Evolutionary conservation across 2,797 vertebrate species (phyloP).

Genomic region (Lithobates pipiens): DNA sequence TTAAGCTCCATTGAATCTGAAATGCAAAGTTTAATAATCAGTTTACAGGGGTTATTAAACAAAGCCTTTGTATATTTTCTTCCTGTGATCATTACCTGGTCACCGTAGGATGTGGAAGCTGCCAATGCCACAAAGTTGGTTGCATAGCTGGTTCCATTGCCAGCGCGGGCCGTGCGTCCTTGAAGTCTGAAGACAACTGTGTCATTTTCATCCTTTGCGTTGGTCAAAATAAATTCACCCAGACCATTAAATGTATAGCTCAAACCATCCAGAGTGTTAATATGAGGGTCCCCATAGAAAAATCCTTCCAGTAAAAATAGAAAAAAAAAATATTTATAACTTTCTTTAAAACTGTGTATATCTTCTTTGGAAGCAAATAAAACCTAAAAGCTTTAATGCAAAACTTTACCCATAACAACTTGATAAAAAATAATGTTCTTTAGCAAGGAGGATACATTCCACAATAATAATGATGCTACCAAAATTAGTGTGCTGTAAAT

Average conservation of each 20-base stretch:
- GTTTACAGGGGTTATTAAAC: not conserved
- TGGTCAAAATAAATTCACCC: constrained; percentile 50
- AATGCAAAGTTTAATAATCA: not conserved
- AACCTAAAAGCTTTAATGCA: no score
- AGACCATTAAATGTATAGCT: constrained; percentile 62
- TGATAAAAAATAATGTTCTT: no score
- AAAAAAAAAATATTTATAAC: no score
- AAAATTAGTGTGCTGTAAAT: no score
- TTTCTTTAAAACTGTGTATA: no score
- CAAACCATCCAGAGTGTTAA: constrained; percentile 57
- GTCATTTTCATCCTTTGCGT: constrained; percentile 31
- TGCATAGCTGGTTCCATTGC: constrained; percentile 14
- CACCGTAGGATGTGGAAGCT: constrained; percentile 17
- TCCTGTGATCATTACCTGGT: constrained; percentile 13
- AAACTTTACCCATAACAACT: no score
- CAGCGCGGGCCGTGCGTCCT: constrained; percentile 45
- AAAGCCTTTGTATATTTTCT: not conserved
- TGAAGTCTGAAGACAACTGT: constrained; percentile 46
- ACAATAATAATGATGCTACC: no score
- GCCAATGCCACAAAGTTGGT: constrained; percentile 56
- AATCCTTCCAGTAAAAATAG: constrained; percentile 7
- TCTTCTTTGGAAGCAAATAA: no score
- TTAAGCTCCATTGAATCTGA: constrained; percentile 37
- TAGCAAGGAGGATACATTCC: no score
- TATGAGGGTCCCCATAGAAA: constrained; percentile 56